Evolutionary conservation across 2,797 vertebrate genomes (phyloP), one percentile per base, ranked within the genome.

Genomic region (Phataginus tricuspis): DNA sequence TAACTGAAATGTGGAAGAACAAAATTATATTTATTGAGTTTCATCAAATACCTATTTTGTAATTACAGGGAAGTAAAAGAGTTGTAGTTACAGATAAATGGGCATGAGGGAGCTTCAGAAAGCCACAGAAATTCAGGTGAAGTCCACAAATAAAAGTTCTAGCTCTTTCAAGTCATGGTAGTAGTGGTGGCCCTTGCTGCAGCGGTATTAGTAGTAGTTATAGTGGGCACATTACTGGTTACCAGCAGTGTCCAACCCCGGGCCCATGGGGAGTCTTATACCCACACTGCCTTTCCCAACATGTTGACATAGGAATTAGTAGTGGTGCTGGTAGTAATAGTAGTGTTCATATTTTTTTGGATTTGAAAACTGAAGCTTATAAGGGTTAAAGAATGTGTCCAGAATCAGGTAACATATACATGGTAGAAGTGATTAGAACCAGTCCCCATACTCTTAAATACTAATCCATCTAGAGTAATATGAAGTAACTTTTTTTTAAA

Each of bases 321-420:
- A 29, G 21, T 29, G 4, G 39, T 37, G 37, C 6, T 59, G 23
- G 5, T 15, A 18, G n/a, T n/a, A 19, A 68, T 29, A 39, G 12
- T 3, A 29, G 45, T 23, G 7, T 37, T 86, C 31, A 4, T 13
- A 13, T 11, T 61, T n/a, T 74, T 57, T 82, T 82, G 68, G 18
- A 45, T 86, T 90, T 83, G 23, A 92, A 94, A 86, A 83, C 57
- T 11, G 18, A 84, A 80, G 23, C 39, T 96, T 92, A n/a, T 7
- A 51, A 77, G 94, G 3, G 23, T 87, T 66, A 31, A 37, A 59
- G 68, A 66, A 69, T 12, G 37, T 3, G 34, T 55, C 15, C 23
- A 15, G 74, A 69, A n/a, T 72, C 34, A 86, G 53, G 63, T 12
- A 39, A 2, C 78, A 21, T 72, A 5, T 85, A 8, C 15, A 15